Percentiles rank a stretch among this genome's conserved stretches.
These are phyloP conservation scores for Copidosoma floridanum DNA, from an alignment of 1,140 invertebrate species.

Conservation along the genomic window DNA sequence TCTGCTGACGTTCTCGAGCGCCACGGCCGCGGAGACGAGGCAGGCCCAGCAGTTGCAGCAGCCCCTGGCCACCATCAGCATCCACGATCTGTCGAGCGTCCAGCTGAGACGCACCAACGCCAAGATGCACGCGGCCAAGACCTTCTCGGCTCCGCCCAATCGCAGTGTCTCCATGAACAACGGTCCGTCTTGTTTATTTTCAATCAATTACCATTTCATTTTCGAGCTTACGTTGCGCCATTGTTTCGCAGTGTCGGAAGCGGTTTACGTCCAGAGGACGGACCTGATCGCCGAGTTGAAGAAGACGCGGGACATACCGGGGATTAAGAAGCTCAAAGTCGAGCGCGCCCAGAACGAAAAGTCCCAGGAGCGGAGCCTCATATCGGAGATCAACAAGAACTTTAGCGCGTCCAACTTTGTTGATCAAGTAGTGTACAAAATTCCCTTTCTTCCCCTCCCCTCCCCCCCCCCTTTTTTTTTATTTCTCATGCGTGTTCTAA, in stretches of 20 bases:
- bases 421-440: slow-evolving; percentile 86
- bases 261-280: slow-evolving; percentile 75
- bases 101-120: slow-evolving; percentile 70
- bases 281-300: slow-evolving; percentile 88
- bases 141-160: slow-evolving; percentile 71
- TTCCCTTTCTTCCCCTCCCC: too few species aligned
- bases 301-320: slow-evolving; percentile 84
- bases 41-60: slow-evolving; percentile 46
- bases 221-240: too few species aligned
- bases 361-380: slow-evolving; percentile 74
- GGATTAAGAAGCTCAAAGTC: slow-evolving; percentile 87
- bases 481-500: background rate
- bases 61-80: slow-evolving; percentile 79
- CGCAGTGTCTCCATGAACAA: slow-evolving; percentile 68
- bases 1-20: slow-evolving; percentile 2
- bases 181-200: too few species aligned
- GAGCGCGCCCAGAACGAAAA: slow-evolving; percentile 80
- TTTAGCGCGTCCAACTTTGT: slow-evolving; percentile 86
- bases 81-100: slow-evolving; percentile 81
- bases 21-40: slow-evolving; percentile 37
- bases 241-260: slow-evolving; percentile 59
- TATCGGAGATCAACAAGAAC: slow-evolving; percentile 77
- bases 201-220: too few species aligned
- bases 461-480: background rate
- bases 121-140: slow-evolving; percentile 73